phyloP scores from a whole-genome alignment of 2,888 invertebrate genomes.

The Lacanobia oleracea region DNA sequence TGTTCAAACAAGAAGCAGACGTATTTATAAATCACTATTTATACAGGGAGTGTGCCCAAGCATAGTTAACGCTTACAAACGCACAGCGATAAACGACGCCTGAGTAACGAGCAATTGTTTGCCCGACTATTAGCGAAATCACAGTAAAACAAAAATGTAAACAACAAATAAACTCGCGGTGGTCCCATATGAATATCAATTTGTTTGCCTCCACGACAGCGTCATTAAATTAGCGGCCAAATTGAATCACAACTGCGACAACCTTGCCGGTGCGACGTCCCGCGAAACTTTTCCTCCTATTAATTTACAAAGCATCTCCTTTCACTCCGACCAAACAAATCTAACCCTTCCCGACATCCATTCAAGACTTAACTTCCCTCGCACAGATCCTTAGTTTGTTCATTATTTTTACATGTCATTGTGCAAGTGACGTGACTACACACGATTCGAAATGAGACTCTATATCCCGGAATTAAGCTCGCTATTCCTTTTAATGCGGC shows the following conservation, averaged over 20 bases:
- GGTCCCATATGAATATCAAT: slow-evolving; percentile 91
- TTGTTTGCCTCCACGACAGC: slow-evolving; percentile 88
- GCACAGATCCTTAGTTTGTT: slow-evolving; percentile 84
- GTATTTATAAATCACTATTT: slow-evolving; percentile 11
- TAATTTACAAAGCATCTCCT: slow-evolving; percentile 90
- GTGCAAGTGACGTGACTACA: slow-evolving; percentile 86
- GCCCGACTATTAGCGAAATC: slow-evolving; percentile 69
- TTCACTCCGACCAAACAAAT: slow-evolving; percentile 72
- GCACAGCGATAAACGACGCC: slow-evolving; percentile 39
- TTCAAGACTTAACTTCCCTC: slow-evolving; percentile 81
- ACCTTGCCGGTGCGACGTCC: slow-evolving; percentile 88
- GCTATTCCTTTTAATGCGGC: slow-evolving; percentile 75
- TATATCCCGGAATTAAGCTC: slow-evolving; percentile 78
- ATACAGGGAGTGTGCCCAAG: background rate
- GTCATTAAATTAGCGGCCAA: slow-evolving; percentile 91
- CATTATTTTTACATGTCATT: slow-evolving; percentile 91
- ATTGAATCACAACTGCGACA: slow-evolving; percentile 91
- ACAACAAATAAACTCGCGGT: slow-evolving; percentile 81
- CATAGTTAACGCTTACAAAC: slow-evolving; percentile 49
- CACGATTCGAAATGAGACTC: slow-evolving; percentile 78
- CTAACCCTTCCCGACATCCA: slow-evolving; percentile 71
- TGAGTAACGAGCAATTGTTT: slow-evolving; percentile 63
- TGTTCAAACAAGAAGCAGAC: background rate
- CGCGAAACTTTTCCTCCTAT: slow-evolving; percentile 90
- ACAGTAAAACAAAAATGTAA: slow-evolving; percentile 76